Evolutionary conservation across 2,113 vertebrate species (phyloP).

Genomic region (Nothobranchius kuhntae): DNA sequence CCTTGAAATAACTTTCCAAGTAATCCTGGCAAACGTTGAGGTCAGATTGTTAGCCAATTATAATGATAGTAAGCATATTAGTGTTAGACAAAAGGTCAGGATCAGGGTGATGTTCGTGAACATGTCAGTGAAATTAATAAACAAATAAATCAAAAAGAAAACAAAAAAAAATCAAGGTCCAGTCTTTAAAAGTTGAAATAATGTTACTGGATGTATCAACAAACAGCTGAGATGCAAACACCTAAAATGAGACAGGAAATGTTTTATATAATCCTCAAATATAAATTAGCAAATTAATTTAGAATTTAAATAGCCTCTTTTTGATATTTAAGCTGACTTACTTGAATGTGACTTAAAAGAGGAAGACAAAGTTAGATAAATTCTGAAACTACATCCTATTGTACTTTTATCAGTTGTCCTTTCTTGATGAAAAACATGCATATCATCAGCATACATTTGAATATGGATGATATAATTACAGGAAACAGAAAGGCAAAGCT

Average conservation of each 20-base stretch:
- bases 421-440: background rate
- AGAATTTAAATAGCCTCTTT: no score
- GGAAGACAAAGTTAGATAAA: background rate
- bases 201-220: background rate
- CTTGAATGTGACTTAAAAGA: background rate
- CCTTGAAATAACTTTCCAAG: background rate
- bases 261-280: background rate
- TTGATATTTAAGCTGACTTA: no score
- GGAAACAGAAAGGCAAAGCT: background rate
- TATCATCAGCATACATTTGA: background rate
- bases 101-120: background rate
- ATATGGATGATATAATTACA: background rate
- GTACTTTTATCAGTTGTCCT: no score
- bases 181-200: background rate
- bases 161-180: no score
- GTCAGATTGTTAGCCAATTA: slow-evolving; percentile 1
- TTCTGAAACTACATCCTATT: no score
- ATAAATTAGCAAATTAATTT: background rate
- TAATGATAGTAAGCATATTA: slow-evolving; percentile 11
- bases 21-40: slow-evolving; percentile 7
- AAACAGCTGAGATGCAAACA: no score
- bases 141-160: no score
- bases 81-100: background rate
- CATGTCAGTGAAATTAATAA: background rate
- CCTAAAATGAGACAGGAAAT: no score